Evolutionary conservation across 2,797 vertebrate genomes (phyloP).

Genomic region (Enteromius unitaeniatus): DNA sequence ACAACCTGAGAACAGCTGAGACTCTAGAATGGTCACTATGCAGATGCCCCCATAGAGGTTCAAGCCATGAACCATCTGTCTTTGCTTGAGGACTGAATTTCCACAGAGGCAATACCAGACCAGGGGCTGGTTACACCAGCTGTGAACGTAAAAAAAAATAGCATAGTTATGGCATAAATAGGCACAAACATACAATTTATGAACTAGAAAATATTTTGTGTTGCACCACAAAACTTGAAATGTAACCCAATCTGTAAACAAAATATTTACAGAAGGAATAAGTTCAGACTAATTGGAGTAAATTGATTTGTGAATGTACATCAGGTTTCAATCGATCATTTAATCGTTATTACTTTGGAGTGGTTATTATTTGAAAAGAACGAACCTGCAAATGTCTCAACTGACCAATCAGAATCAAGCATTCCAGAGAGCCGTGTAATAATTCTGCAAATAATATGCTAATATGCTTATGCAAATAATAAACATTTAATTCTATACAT

Average conservation of each 20-base stretch:
- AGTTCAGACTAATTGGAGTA: not conserved
- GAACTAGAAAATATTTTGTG: not conserved
- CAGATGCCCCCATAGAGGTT: conserved; percentile 46
- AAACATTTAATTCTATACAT: not conserved
- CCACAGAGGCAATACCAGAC: conserved; percentile 1
- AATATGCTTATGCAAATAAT: too few species aligned
- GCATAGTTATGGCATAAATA: conserved; percentile 13
- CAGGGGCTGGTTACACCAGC: conserved; percentile 16
- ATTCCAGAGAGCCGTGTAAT: too few species aligned
- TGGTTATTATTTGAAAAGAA: too few species aligned
- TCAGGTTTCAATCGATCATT: not conserved
- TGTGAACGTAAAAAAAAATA: not conserved
- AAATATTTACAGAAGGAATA: not conserved
- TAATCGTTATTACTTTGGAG: too few species aligned
- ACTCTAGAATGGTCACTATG: conserved; percentile 53
- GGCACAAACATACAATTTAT: not conserved
- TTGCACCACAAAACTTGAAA: not conserved
- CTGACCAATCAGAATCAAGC: too few species aligned
- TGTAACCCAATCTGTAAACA: not conserved
- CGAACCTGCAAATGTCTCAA: too few species aligned
- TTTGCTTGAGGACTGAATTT: conserved; percentile 10
- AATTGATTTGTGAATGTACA: not conserved
- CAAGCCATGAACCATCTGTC: conserved; percentile 33
- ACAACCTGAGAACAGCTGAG: conserved; percentile 52
- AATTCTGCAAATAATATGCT: too few species aligned